These are phyloP conservation scores for Zaprionus africanus DNA, from an alignment of 1,140 invertebrate genomes.

Conservation along the genomic window DNA sequence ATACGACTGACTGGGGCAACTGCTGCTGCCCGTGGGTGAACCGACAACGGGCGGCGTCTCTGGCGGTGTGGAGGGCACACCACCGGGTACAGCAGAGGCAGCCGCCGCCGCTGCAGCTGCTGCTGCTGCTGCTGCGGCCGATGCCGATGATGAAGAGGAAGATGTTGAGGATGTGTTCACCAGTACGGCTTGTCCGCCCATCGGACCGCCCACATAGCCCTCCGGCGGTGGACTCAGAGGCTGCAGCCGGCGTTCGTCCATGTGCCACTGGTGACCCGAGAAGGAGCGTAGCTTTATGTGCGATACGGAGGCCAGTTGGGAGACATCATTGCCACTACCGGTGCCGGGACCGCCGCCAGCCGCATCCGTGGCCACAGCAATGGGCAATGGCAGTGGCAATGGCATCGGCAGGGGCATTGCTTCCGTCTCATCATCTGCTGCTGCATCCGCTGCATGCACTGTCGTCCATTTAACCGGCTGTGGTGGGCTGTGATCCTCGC, in stretches of 20 bases:
- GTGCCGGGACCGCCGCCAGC: conserved; percentile 18
- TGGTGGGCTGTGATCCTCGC: conserved; percentile 86
- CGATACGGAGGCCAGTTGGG: conserved; percentile 62
- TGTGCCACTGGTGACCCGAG: conserved; percentile 80
- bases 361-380: conserved; percentile 46
- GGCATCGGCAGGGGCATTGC: conserved; percentile 39
- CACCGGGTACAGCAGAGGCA: conserved; percentile 70
- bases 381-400: conserved; percentile 32
- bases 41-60: conserved; percentile 83
- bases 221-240: conserved; percentile 87
- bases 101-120: conserved; percentile 38
- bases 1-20: conserved; percentile 69
- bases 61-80: conserved; percentile 82
- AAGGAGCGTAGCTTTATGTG: conserved; percentile 76
- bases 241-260: conserved; percentile 86
- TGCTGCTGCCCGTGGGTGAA: conserved; percentile 79
- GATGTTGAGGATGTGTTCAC: conserved; percentile 70
- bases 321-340: conserved; percentile 40
- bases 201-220: conserved; percentile 85
- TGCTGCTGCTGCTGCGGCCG: conserved; percentile 25
- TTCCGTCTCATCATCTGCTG: conserved; percentile 57
- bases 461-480: conserved; percentile 77
- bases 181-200: conserved; percentile 80
- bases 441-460: conserved; percentile 54
- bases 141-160: conserved; percentile 36